Percentiles rank a stretch among this genome's conserved stretches.
These are phyloP conservation scores for Hirudinaria manillensis DNA, from an alignment of 2,888 invertebrate species.

Conservation along the genomic window DNA sequence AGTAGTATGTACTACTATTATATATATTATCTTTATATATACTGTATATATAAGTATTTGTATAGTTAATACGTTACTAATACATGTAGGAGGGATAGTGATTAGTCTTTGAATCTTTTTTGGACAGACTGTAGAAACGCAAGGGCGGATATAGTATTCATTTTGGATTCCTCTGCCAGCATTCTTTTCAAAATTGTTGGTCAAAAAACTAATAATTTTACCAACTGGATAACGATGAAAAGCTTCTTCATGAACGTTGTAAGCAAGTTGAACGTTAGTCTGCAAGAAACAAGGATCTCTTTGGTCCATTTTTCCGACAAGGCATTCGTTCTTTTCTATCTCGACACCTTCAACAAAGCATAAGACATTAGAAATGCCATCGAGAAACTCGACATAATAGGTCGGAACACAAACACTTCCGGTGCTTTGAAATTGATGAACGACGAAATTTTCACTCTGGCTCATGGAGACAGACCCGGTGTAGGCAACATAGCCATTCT, in stretches of 20 bases:
- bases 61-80: background rate
- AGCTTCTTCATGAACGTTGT: conserved; percentile 24
- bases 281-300: conserved; percentile 25
- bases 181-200: conserved; percentile 1
- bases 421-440: conserved; percentile 28
- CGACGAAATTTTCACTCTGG: conserved; percentile 1
- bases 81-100: background rate
- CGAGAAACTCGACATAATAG: conserved; percentile 17
- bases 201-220: background rate
- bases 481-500: conserved; percentile 25
- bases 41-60: no score
- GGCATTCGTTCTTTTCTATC: conserved; percentile 25
- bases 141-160: conserved; percentile 28
- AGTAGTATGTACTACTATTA: no score
- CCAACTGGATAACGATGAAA: conserved; percentile 27
- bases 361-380: conserved; percentile 8
- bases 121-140: conserved; percentile 29
- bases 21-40: no score
- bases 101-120: background rate
- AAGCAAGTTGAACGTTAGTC: conserved; percentile 18
- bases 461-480: conserved; percentile 24
- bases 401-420: conserved; percentile 27
- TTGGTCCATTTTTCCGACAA: conserved; percentile 25
- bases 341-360: conserved; percentile 10
- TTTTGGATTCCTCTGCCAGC: conserved; percentile 34